Conservation (phyloP, 2,113 vertebrate genomes). For the Thalassarche chlororhynchos region DNA sequence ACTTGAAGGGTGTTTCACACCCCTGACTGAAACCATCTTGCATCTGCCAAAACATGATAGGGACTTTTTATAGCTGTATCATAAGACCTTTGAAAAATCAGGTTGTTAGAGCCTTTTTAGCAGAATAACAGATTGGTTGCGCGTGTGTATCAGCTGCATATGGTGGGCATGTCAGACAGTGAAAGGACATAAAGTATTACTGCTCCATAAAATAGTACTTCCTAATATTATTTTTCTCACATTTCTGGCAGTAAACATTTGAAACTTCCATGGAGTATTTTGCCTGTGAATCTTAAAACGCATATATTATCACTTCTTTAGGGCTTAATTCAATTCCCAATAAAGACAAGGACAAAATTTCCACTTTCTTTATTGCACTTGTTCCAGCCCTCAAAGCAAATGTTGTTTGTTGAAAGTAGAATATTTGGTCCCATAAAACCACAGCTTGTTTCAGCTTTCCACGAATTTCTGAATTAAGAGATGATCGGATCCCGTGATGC, state of each 20-base stretch:
- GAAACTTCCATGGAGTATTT: background rate
- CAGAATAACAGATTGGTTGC: background rate
- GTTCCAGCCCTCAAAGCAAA: background rate
- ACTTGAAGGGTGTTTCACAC: background rate
- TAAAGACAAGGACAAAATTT: background rate
- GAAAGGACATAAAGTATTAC: background rate
- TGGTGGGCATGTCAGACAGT: background rate
- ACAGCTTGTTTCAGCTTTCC: slow-evolving; percentile 43
- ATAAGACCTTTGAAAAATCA: background rate
- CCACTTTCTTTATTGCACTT: background rate
- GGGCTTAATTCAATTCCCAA: background rate
- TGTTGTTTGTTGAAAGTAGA: background rate
- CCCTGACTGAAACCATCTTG: background rate
- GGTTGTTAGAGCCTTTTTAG: background rate
- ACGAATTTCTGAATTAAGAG: slow-evolving; percentile 28
- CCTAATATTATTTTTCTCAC: background rate
- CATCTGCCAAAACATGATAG: background rate
- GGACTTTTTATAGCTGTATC: background rate
- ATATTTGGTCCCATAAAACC: slow-evolving; percentile 51
- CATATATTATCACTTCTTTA: background rate
- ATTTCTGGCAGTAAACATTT: background rate
- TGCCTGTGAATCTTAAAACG: background rate
- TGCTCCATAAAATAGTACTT: background rate
- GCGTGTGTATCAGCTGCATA: background rate
- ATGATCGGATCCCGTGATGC: background rate